Percentiles rank a stretch among this genome's conserved stretches.
phyloP scores from a whole-genome alignment of 2,888 invertebrate species.

The Aquatica leii region DNA sequence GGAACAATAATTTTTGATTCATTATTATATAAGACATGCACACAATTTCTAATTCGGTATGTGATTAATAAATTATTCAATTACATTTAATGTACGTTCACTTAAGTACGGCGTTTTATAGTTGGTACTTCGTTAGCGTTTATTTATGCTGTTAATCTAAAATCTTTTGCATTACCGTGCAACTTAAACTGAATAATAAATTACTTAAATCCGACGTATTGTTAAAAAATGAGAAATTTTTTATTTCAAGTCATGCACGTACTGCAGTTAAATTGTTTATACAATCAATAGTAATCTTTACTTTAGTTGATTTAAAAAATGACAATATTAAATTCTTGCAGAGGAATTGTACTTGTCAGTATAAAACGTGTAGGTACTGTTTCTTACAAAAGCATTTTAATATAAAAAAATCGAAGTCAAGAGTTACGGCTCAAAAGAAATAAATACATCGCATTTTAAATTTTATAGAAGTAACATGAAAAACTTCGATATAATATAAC shows the following conservation, averaged over 20 bases:
- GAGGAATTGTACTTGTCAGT: not conserved
- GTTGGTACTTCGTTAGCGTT: conserved; percentile 1
- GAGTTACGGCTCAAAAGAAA: conserved; percentile 10
- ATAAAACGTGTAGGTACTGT: not conserved
- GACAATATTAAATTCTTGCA: conserved; percentile 2
- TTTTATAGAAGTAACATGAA: not conserved
- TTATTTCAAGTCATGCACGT: not conserved
- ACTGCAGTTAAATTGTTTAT: not conserved
- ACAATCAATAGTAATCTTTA: not conserved
- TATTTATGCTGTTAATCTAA: conserved; percentile 10
- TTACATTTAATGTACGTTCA: too few species aligned
- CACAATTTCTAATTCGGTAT: too few species aligned
- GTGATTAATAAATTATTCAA: too few species aligned
- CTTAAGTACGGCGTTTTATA: not conserved
- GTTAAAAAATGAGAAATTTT: not conserved
- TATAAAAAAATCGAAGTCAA: conserved; percentile 9
- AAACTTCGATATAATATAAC: conserved; percentile 4
- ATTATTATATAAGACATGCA: too few species aligned
- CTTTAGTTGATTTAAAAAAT: not conserved
- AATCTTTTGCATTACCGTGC: conserved; percentile 4
- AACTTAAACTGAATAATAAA: conserved; percentile 3
- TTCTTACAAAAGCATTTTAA: conserved; percentile 1
- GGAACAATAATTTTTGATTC: too few species aligned
- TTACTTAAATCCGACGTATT: not conserved
- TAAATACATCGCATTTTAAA: conserved; percentile 9